Percentiles rank a stretch among this genome's conserved stretches.
Evolutionary conservation across 1,140 invertebrate species (phyloP).

Genomic region (Plectrocnemia conspersa): DNA sequence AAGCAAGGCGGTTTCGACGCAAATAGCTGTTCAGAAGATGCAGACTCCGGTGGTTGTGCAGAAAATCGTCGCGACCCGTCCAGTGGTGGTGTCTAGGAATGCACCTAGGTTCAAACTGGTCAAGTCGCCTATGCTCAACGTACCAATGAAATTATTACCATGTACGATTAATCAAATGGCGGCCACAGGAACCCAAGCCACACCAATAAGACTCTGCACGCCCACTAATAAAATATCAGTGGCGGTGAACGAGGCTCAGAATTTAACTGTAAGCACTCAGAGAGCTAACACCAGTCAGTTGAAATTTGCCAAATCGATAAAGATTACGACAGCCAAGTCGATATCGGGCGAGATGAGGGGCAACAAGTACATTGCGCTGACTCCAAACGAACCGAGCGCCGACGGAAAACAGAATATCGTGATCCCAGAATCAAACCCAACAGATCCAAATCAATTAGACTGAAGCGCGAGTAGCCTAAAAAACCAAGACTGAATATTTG

Average conservation of each 20-base stretch:
- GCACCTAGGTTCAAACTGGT: slow-evolving; percentile 44
- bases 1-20: slow-evolving; percentile 43
- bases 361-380: slow-evolving; percentile 60
- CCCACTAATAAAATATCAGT: slow-evolving; percentile 51
- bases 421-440: slow-evolving; percentile 50
- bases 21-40: slow-evolving; percentile 39
- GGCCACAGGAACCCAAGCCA: slow-evolving; percentile 37
- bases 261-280: slow-evolving; percentile 37
- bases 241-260: slow-evolving; percentile 41
- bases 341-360: slow-evolving; percentile 60
- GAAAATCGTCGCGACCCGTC: background rate
- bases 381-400: slow-evolving; percentile 60
- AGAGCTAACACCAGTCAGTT: slow-evolving; percentile 31
- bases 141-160: slow-evolving; percentile 44
- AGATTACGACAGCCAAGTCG: slow-evolving; percentile 78
- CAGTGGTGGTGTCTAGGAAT: too few relatives aligned
- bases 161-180: slow-evolving; percentile 48
- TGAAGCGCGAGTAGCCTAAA: slow-evolving; percentile 26
- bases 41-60: slow-evolving; percentile 2
- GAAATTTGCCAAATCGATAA: slow-evolving; percentile 40
- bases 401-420: slow-evolving; percentile 54
- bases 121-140: slow-evolving; percentile 40
- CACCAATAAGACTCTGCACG: slow-evolving; percentile 38
- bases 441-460: slow-evolving; percentile 17
- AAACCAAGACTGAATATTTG: too few relatives aligned